A percentile compares a stretch with the other conserved stretches of the same genome.
phyloP scores from a whole-genome alignment of 2,113 vertebrate genomes.

The Engraulis encrasicolus region DNA sequence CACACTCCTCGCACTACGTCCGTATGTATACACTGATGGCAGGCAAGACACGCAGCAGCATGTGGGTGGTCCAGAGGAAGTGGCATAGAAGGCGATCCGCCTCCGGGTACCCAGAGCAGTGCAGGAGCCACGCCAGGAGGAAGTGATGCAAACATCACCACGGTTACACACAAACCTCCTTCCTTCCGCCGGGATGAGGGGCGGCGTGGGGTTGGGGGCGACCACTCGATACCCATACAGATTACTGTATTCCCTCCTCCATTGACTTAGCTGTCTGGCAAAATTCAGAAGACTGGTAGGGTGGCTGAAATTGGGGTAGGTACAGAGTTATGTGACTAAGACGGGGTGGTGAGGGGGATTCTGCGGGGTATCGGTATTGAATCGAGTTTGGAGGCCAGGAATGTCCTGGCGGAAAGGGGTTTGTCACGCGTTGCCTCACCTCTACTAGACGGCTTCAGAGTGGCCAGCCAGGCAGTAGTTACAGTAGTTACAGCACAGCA shows the following conservation, averaged over 20 bases:
- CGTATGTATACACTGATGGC: not conserved
- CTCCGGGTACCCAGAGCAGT: not conserved
- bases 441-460: not conserved
- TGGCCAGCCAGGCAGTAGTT: not conserved
- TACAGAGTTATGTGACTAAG: not conserved
- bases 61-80: constrained; percentile 38
- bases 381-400: too few species aligned
- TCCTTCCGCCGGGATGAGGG: not conserved
- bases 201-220: too few species aligned
- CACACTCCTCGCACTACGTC: not conserved
- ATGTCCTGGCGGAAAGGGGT: not conserved
- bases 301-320: not conserved
- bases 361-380: too few species aligned
- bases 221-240: too few species aligned
- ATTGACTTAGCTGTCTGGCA: not conserved
- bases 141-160: constrained; percentile 30
- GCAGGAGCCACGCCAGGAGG: constrained; percentile 5
- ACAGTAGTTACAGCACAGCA: not conserved
- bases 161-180: not conserved
- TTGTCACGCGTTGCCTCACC: not conserved
- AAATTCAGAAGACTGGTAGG: not conserved
- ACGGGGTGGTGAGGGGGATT: too few species aligned
- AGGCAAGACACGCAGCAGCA: constrained; percentile 25
- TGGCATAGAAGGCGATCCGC: constrained; percentile 19
- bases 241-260: too few species aligned